phyloP scores from a whole-genome alignment of 1,140 invertebrate species.

The Intoshia linei region DNA sequence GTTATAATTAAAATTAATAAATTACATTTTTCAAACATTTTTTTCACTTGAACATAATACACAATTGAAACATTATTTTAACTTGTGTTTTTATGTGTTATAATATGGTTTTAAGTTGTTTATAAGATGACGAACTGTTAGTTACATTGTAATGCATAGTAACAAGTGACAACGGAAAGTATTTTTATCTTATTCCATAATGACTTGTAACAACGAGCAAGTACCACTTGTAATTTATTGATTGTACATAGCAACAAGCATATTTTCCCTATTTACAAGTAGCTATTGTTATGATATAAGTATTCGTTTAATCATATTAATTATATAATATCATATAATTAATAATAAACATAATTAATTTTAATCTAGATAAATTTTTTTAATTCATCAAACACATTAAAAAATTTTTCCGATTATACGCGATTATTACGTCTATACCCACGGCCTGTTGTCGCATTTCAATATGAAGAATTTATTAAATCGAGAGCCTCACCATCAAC shows the following conservation, averaged over 20 bases:
- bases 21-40: slow-evolving; percentile 1
- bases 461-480: slow-evolving; percentile 77
- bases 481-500: slow-evolving; percentile 46
- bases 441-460: slow-evolving; percentile 81
- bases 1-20: slow-evolving; percentile 7
- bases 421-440: slow-evolving; percentile 74
- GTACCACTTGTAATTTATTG: too few relatives aligned
- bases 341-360: background rate
- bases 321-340: too few relatives aligned
- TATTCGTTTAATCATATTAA: too few relatives aligned
- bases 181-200: too few relatives aligned
- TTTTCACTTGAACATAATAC: background rate
- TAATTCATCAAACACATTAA: slow-evolving; percentile 73
- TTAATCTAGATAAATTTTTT: slow-evolving; percentile 55
- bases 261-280: too few relatives aligned
- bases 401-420: slow-evolving; percentile 86
- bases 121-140: too few relatives aligned
- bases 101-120: too few relatives aligned
- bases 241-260: too few relatives aligned
- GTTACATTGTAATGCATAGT: too few relatives aligned
- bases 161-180: too few relatives aligned
- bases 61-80: slow-evolving; percentile 1
- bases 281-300: too few relatives aligned
- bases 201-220: too few relatives aligned
- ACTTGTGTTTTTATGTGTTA: slow-evolving; percentile 3